Percentiles rank a stretch among this genome's conserved stretches.
Evolutionary conservation across 1,140 invertebrate species (phyloP).

Genomic region (Drosophila watanabei): DNA sequence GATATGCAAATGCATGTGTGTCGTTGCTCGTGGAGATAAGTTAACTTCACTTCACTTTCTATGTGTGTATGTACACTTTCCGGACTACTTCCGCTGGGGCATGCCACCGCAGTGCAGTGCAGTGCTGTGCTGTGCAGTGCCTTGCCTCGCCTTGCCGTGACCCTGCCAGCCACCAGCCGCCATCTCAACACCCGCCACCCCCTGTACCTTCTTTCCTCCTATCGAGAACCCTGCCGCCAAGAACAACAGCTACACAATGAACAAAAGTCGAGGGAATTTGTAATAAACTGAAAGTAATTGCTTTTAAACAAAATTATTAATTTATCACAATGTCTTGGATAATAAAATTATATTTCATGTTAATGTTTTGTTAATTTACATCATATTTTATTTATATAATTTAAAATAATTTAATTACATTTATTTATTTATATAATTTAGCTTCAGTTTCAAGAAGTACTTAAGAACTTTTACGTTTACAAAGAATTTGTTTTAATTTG

Average conservation of each 20-base stretch:
- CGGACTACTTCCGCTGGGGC: slow-evolving; percentile 63
- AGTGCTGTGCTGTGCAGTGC: slow-evolving; percentile 21
- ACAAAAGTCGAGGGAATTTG: neutral
- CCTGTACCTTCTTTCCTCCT: neutral
- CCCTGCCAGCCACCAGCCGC: slow-evolving; percentile 47
- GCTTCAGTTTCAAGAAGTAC: too few relatives aligned
- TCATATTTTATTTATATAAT: too few relatives aligned
- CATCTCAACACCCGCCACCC: slow-evolving; percentile 3
- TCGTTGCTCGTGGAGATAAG: slow-evolving; percentile 32
- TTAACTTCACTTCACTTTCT: slow-evolving; percentile 66
- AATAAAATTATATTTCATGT: too few relatives aligned
- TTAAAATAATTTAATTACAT: too few relatives aligned
- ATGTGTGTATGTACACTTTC: slow-evolving; percentile 52
- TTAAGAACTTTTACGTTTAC: too few relatives aligned
- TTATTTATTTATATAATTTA: too few relatives aligned
- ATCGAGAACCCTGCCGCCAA: slow-evolving; percentile 10
- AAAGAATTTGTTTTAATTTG: too few relatives aligned
- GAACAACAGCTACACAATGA: slow-evolving; percentile 16
- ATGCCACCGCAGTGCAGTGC: slow-evolving; percentile 46
- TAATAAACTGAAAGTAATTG: neutral
- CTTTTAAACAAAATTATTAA: too few relatives aligned
- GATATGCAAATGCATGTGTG: slow-evolving; percentile 44
- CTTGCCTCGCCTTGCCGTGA: slow-evolving; percentile 49
- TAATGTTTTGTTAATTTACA: too few relatives aligned
- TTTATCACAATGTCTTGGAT: too few relatives aligned